These are phyloP conservation scores for Symphodus melops DNA, from an alignment of 2,113 vertebrate species.

Conservation along the genomic window DNA sequence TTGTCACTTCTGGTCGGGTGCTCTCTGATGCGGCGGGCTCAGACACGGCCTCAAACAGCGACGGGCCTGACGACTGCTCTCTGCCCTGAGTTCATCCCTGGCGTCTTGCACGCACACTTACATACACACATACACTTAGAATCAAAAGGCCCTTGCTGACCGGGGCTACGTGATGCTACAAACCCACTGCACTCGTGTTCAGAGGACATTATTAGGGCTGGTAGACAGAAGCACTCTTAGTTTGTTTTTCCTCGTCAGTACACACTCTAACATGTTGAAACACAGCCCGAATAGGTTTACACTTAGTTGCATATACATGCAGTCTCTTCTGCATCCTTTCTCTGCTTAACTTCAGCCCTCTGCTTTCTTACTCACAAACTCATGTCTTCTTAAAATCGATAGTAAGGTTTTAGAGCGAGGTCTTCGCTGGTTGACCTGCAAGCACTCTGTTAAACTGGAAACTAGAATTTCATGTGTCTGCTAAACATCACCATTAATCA, in stretches of 20 bases:
- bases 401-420: conserved; percentile 48
- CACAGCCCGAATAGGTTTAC: conserved; percentile 59
- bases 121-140: conserved; percentile 21
- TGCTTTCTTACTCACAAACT: conserved; percentile 37
- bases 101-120: conserved; percentile 27
- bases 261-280: conserved; percentile 54
- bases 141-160: conserved; percentile 40
- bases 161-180: conserved; percentile 67
- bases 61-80: conserved; percentile 88
- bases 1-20: conserved; percentile 87
- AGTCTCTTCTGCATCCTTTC: conserved; percentile 30
- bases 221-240: conserved; percentile 67
- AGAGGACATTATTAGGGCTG: conserved; percentile 60
- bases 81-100: conserved; percentile 85
- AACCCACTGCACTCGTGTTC: conserved; percentile 54
- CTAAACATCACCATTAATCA: conserved; percentile 57
- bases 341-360: conserved; percentile 46
- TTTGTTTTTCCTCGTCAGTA: conserved; percentile 29
- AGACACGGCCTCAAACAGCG: conserved; percentile 93
- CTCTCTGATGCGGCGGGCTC: conserved; percentile 86
- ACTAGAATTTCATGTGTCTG: conserved; percentile 44
- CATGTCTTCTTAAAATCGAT: conserved; percentile 36
- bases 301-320: conserved; percentile 48
- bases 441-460: conserved; percentile 44
- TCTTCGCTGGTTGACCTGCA: conserved; percentile 46